phyloP scores from a whole-genome alignment of 2,797 vertebrate species.

The Carapus acus region DNA sequence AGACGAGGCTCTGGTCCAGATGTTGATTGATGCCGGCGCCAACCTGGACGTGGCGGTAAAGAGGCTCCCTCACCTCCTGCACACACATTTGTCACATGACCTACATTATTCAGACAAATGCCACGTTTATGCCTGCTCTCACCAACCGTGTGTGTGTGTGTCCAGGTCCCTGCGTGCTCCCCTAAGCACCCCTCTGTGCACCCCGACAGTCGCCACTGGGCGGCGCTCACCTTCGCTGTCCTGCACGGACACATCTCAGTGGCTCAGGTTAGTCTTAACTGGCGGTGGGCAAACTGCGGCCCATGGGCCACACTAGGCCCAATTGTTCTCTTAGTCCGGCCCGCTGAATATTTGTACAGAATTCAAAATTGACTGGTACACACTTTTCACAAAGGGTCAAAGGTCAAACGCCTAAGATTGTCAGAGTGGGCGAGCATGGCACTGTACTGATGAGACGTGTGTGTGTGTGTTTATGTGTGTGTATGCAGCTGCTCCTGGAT shows the following conservation, averaged over 20 bases:
- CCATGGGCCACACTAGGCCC: too few species aligned
- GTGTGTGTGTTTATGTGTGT: too few species aligned
- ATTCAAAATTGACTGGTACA: too few species aligned
- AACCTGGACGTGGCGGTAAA: conserved; percentile 89
- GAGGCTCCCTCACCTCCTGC: conserved; percentile 3
- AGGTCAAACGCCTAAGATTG: conserved; percentile 29
- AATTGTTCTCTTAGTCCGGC: too few species aligned
- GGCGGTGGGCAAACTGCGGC: too few species aligned
- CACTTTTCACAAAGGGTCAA: conserved; percentile 44
- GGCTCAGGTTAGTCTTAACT: conserved; percentile 90
- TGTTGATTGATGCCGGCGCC: conserved; percentile 95
- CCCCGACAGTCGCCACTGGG: conserved; percentile 94
- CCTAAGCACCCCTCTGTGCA: conserved; percentile 86
- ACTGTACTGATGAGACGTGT: conserved; percentile 39
- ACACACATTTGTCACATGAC: conserved; percentile 12
- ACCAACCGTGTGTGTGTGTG: too few species aligned
- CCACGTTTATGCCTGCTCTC: background rate
- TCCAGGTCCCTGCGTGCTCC: conserved; percentile 85
- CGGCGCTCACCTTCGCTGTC: conserved; percentile 88
- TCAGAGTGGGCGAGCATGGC: conserved; percentile 35
- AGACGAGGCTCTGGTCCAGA: conserved; percentile 97
- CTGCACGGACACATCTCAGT: conserved; percentile 95
- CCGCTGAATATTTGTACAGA: too few species aligned
- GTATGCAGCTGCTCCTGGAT: conserved; percentile 89
- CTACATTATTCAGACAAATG: background rate